Percentiles rank a stretch among this genome's conserved stretches.
These are phyloP conservation scores for Oreochromis niloticus DNA, from an alignment of 2,113 vertebrate species.

Conservation along the genomic window DNA sequence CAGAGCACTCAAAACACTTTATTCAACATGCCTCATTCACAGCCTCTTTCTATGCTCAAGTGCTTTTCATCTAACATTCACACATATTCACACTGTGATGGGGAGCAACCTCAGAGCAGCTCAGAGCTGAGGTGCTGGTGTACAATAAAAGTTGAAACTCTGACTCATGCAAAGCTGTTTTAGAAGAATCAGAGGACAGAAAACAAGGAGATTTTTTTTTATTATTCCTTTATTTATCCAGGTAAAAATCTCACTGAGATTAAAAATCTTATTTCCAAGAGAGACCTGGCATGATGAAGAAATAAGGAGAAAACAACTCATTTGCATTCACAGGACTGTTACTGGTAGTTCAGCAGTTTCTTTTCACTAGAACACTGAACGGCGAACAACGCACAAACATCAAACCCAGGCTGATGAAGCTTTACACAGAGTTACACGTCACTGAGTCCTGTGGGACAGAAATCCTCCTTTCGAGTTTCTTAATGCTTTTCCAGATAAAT, in stretches of 20 bases:
- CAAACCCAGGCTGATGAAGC: neutral
- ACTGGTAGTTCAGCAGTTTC: neutral
- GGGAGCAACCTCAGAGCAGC: neutral
- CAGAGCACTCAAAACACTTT: too few species aligned
- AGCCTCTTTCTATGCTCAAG: rapidly evolving
- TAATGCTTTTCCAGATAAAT: neutral
- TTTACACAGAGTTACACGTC: neutral
- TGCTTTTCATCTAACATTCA: neutral
- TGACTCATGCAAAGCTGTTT: neutral
- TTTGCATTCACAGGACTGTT: neutral
- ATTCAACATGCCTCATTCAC: too few species aligned
- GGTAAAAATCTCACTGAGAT: rapidly evolving
- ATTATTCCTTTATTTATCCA: neutral
- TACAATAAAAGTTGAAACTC: neutral
- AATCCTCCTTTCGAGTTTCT: neutral
- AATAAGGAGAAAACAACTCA: neutral
- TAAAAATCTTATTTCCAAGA: too few species aligned
- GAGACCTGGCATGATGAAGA: neutral
- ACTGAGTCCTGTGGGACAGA: rapidly evolving
- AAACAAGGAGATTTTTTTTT: neutral
- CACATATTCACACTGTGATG: rapidly evolving
- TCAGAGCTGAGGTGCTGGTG: neutral
- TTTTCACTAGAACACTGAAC: neutral
- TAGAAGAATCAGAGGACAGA: neutral
- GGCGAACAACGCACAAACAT: neutral